These are phyloP conservation scores for Ovis canadensis DNA, from an alignment of 2,113 vertebrate species.

Conservation along the genomic window DNA sequence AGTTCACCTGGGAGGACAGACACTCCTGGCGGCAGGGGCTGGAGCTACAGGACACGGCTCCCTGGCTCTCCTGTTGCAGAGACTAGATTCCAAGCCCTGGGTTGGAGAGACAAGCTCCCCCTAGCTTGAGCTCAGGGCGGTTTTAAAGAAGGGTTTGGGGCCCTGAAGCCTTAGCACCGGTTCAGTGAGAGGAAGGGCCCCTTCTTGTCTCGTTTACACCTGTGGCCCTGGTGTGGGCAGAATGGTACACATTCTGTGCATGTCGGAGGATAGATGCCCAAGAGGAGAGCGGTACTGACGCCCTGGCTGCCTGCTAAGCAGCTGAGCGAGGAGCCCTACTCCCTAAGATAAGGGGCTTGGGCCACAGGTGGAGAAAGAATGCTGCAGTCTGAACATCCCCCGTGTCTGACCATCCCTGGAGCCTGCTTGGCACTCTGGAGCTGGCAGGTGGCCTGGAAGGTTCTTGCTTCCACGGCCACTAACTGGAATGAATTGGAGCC, in stretches of 20 bases:
- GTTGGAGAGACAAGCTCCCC: background rate
- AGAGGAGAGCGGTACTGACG: background rate
- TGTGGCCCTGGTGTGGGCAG: background rate
- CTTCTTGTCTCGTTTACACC: background rate
- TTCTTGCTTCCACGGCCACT: constrained; percentile 21
- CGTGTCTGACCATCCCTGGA: background rate
- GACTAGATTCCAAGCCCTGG: background rate
- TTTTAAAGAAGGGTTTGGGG: background rate
- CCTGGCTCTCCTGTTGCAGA: background rate
- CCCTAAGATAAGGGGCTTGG: background rate
- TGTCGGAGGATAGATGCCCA: background rate
- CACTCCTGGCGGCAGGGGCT: background rate
- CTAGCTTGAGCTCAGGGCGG: background rate
- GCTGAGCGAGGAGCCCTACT: background rate
- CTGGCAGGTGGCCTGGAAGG: background rate
- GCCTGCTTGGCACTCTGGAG: background rate
- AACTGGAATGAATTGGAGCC: background rate
- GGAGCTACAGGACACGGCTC: background rate
- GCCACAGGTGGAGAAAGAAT: background rate
- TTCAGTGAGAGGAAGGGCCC: background rate
- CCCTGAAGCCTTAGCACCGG: background rate
- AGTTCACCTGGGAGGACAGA: background rate
- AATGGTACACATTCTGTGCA: background rate
- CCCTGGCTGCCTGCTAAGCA: background rate
- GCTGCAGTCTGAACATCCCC: background rate